These are phyloP conservation scores for Bombus picipes DNA, from an alignment of 1,140 invertebrate species.

Conservation along the genomic window DNA sequence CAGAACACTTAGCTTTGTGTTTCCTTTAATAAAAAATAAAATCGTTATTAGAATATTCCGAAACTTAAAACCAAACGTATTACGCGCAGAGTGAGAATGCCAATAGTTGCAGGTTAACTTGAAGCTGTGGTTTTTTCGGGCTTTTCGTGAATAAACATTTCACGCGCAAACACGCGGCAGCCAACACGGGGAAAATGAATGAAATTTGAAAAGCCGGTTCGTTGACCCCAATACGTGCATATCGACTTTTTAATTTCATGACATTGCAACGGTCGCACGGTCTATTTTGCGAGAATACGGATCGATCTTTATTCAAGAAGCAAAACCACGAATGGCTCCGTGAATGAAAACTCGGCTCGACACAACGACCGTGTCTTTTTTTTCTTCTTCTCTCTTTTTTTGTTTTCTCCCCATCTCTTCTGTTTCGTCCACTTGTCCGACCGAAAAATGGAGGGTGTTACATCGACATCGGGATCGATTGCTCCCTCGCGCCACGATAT, in stretches of 20 bases:
- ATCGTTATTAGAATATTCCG: neutral
- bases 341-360: slow-evolving; percentile 4
- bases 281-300: neutral
- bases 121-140: neutral
- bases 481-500: slow-evolving; percentile 53
- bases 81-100: slow-evolving; percentile 48
- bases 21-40: neutral
- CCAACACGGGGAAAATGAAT: neutral
- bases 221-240: neutral
- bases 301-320: neutral
- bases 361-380: neutral
- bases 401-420: neutral
- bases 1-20: slow-evolving; percentile 10
- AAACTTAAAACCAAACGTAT: slow-evolving; percentile 47
- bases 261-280: neutral
- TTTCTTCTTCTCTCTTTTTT: neutral
- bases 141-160: slow-evolving; percentile 32
- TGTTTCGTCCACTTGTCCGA: slow-evolving; percentile 49
- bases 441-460: slow-evolving; percentile 61
- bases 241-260: neutral
- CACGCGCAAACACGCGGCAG: neutral
- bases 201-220: neutral
- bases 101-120: neutral
- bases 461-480: slow-evolving; percentile 62
- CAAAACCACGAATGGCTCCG: neutral